Conservation (phyloP, 2,113 vertebrate genomes). For the Xiphophorus couchianus region DNA sequence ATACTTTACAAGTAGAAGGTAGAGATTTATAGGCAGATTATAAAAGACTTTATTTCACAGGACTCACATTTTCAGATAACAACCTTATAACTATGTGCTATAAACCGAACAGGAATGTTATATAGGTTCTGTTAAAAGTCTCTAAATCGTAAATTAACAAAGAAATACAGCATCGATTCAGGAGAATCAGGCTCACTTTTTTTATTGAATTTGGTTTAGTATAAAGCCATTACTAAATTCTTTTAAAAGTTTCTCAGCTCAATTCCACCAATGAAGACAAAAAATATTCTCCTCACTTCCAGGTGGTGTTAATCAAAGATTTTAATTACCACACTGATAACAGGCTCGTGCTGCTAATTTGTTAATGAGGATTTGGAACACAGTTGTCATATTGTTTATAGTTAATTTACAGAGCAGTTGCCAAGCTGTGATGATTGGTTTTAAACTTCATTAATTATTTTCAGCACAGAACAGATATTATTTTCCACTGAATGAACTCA, state of each 20-base stretch:
- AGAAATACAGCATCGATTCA: neutral
- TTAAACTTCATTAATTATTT: neutral
- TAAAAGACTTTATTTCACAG: constrained; percentile 15
- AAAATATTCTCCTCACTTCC: neutral
- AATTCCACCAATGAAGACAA: neutral
- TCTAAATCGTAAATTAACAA: constrained; percentile 13
- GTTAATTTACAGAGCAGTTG: constrained; percentile 32
- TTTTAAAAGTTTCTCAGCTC: constrained; percentile 15
- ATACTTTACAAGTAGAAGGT: neutral
- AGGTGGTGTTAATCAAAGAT: constrained; percentile 25
- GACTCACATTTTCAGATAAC: constrained; percentile 17
- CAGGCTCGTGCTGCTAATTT: constrained; percentile 16
- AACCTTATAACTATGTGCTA: constrained; percentile 1
- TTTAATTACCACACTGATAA: constrained; percentile 40
- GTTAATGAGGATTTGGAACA: constrained; percentile 12
- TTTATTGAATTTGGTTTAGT: constrained; percentile 6
- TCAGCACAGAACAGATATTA: neutral
- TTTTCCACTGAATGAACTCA: neutral
- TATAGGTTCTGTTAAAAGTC: neutral
- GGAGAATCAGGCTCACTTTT: constrained; percentile 4
- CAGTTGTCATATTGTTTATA: constrained; percentile 23
- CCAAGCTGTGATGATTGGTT: constrained; percentile 8
- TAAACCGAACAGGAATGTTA: constrained; percentile 8
- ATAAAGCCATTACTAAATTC: constrained; percentile 3
- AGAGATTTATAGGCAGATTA: neutral